Conservation (phyloP, 2,888 invertebrate species). For the Entomobrya proxima region DNA sequence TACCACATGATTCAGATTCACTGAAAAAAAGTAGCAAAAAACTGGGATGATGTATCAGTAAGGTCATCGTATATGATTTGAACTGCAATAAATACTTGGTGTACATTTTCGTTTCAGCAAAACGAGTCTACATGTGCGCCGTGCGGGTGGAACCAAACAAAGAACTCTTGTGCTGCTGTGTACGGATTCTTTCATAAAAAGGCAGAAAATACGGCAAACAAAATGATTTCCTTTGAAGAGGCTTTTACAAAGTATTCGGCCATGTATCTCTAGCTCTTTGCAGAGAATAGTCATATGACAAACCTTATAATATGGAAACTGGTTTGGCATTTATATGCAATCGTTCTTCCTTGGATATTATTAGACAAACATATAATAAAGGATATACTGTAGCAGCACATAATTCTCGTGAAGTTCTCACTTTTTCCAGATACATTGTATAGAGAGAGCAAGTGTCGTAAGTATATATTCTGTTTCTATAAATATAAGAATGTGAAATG, state of each 20-base stretch:
- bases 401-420: not conserved
- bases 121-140: not conserved
- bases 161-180: not conserved
- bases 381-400: not conserved
- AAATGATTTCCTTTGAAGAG: constrained; percentile 9
- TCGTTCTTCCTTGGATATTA: constrained; percentile 1
- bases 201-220: not conserved
- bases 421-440: constrained; percentile 4
- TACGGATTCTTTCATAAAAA: constrained; percentile 11
- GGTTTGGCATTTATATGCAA: not conserved
- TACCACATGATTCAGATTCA: not conserved
- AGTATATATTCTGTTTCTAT: not conserved
- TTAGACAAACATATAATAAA: not conserved
- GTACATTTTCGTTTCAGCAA: not conserved
- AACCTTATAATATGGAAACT: not conserved
- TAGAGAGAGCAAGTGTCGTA: not conserved
- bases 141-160: not conserved
- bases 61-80: constrained; percentile 49
- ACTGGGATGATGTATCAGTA: constrained; percentile 19
- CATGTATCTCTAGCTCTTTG: not conserved
- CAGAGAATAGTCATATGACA: not conserved
- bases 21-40: constrained; percentile 3
- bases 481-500: no score
- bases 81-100: constrained; percentile 33
- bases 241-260: no score